Base-by-base conservation (phyloP, 2,888 invertebrate genomes). In the Sarcophaga rosellei region DNA sequence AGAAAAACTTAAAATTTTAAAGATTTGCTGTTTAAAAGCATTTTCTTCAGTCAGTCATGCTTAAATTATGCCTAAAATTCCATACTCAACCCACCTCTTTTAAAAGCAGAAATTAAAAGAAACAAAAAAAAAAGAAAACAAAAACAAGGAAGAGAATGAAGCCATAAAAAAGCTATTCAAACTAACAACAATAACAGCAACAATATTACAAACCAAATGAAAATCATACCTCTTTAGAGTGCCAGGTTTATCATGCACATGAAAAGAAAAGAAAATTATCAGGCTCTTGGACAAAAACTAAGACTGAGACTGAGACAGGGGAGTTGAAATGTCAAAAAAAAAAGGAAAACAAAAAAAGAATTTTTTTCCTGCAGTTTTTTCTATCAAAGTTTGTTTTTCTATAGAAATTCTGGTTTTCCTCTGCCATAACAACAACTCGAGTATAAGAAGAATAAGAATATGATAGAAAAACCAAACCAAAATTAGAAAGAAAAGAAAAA, bases 131-230 rank as follows among this genome's bases (percentile, higher is more conserved):
- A n/a, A n/a, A n/a, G n/a, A n/a, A n/a, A n/a, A n/a, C 2, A 47
- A 17, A 23, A 6, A 73, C 8, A 61, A 62, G 23, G 69, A 59
- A 62, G n/a, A 75, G 53, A 76, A 70, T 20, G 81, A 81, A 81
- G 75, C 81, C 81, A 75, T 81, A 81, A 12, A 81, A 81, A 74
- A 35, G 2, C 45, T 47, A 11, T 63, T 47, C 61, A 81, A 69
- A 75, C 3, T 45, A 20, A 61, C 59, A 61, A 74, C 63, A 81
- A 68, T 61, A 84, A 72, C 59, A 53, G 10, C 35, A 35, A 35
- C 35, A 8, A 10, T 8, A 35, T 35, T 8, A 61, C 62, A 63
- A 70, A 84, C 53, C 17, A 12, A 35, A 61, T 11, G 69, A 61
- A 61, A 57, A 44, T 45, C 57, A 61, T 74, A 57, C 77, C 69